These are phyloP conservation scores for Tragelaphus strepsiceros DNA, from an alignment of 2,113 vertebrate species.

Conservation along the genomic window DNA sequence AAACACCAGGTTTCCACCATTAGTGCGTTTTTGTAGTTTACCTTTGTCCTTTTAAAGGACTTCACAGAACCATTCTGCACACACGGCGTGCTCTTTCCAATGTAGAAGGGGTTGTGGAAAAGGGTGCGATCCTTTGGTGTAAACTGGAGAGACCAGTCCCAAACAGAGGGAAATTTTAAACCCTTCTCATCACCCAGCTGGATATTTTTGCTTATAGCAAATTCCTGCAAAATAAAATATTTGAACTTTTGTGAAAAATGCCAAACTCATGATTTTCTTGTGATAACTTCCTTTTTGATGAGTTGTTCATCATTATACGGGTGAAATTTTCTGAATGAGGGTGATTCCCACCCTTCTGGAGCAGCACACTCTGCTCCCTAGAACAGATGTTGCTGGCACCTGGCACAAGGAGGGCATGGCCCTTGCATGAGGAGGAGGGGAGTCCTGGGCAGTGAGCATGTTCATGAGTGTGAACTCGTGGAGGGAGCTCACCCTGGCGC, in stretches of 20 bases:
- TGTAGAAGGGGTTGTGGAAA: slow-evolving; percentile 94
- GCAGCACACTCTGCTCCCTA: too few species aligned
- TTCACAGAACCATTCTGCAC: slow-evolving; percentile 89
- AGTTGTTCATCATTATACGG: background rate
- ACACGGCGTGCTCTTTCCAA: slow-evolving; percentile 89
- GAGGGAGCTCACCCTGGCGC: background rate
- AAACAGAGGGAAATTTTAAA: slow-evolving; percentile 91
- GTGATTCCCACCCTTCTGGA: background rate
- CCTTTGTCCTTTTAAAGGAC: slow-evolving; percentile 91
- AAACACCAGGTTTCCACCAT: background rate
- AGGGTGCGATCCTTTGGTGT: slow-evolving; percentile 88
- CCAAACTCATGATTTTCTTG: background rate
- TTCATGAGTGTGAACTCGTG: background rate
- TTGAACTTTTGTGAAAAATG: background rate
- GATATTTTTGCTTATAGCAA: slow-evolving; percentile 93
- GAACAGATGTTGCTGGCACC: background rate
- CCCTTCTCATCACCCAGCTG: slow-evolving; percentile 88
- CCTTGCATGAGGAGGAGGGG: background rate
- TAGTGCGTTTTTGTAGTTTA: slow-evolving; percentile 56
- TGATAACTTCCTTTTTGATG: background rate
- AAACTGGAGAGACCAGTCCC: slow-evolving; percentile 98
- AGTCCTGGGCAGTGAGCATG: background rate
- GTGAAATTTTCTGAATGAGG: background rate
- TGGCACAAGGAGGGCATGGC: accelerated
- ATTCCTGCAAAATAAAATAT: slow-evolving; percentile 85